phyloP scores from a whole-genome alignment of 2,797 vertebrate genomes.

The Octomys mimax region DNA sequence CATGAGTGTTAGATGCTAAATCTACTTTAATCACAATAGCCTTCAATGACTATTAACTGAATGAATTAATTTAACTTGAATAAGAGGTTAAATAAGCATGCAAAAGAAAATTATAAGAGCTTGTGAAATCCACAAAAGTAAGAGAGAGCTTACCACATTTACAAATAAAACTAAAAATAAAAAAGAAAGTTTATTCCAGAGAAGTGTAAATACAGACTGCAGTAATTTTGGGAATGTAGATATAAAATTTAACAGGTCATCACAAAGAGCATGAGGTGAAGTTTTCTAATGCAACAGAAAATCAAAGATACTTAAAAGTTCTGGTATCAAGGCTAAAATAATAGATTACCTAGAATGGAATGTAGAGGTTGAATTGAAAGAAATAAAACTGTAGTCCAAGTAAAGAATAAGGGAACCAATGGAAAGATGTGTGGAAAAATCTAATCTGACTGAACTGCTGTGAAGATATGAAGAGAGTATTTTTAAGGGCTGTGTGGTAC shows the following conservation, averaged over 20 bases:
- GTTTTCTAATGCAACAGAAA: not conserved
- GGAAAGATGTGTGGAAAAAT: not conserved
- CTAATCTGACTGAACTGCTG: not conserved
- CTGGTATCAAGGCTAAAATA: not conserved
- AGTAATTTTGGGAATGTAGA: not conserved
- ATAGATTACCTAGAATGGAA: not conserved
- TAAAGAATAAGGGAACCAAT: not conserved
- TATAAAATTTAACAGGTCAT: not conserved
- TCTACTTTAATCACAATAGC: not conserved
- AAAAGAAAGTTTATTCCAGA: not conserved
- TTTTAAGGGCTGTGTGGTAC: not conserved
- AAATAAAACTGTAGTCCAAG: not conserved
- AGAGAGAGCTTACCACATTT: not conserved
- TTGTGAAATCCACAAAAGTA: not conserved
- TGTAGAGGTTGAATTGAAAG: not conserved
- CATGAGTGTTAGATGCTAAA: not conserved
- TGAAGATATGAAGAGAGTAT: not conserved
- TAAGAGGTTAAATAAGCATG: not conserved
- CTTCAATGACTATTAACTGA: not conserved
- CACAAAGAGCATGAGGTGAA: not conserved
- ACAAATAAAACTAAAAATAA: not conserved
- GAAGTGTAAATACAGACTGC: not conserved
- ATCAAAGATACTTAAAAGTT: not conserved
- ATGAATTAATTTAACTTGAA: not conserved
- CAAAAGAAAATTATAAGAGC: constrained; percentile 36